Base-by-base conservation (phyloP, 2,888 invertebrate species). In the Maniola hyperantus region DNA sequence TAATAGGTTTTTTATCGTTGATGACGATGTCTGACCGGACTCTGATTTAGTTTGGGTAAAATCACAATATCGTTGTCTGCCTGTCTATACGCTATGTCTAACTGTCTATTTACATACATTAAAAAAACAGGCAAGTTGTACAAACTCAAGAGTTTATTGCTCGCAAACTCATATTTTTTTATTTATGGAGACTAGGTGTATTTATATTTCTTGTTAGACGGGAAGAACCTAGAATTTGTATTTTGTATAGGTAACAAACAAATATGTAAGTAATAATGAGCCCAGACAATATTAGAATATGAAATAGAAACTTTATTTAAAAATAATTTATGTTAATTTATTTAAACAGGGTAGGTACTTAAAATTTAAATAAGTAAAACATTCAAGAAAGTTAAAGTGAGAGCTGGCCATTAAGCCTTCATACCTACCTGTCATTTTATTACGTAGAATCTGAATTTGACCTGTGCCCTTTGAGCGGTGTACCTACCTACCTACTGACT, bases 51-150 rank as follows among this genome's bases (percentile, higher is more conserved):
- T 42, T 18, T 39, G 18, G 6, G 0, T 13, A 6, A 42, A 42
- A 39, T 39, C 20, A 20, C 13, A 48, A 57, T 20, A 42, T 57
- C 57, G 13, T 42, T 39, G 57, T 57, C 57, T 57, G 57, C 57
- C 57, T 57, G 57, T 57, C 57, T 57, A 42, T 57, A 57, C 18
- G 57, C 57, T 57, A 20, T 26, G 11, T 51, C 26, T 20, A 20
- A 48, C n/a, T 18, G 36, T 55, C 55, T 18, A 20, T 4, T 2
- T 20, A 39, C 36, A 39, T 20, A 10, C 11, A 18, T 42, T 57
- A 42, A 13, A 10, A 57, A 54, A 39, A 18, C 57, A 42, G 57
- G 26, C 57, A 42, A 20, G 18, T 57, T 57, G n/a, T 51, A 50
- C 20, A 33, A 53, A 48, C 8, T 48, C 42, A 13, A 42, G 13